Conservation (phyloP, 2,797 vertebrate species). For the Gymnodraco acuticeps region DNA sequence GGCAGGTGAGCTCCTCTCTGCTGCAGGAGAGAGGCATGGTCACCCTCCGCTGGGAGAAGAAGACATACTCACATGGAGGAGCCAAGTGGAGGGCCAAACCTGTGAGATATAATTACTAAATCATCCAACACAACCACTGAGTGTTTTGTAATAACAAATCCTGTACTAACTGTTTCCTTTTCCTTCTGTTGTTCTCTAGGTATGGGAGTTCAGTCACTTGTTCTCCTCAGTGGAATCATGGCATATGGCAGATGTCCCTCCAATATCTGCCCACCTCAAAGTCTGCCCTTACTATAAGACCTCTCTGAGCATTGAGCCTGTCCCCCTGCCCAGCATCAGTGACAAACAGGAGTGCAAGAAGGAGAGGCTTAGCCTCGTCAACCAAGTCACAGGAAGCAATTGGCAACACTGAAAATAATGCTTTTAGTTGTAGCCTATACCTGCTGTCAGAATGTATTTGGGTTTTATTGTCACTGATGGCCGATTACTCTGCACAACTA, state of each 20-base stretch:
- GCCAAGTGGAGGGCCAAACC: conserved; percentile 82
- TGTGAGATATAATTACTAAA: conserved; percentile 68
- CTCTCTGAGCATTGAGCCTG: conserved; percentile 76
- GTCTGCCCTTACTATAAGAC: conserved; percentile 88
- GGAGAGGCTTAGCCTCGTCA: conserved; percentile 79
- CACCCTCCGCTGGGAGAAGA: conserved; percentile 92
- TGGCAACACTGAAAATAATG: conserved; percentile 5
- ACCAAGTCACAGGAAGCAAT: conserved; percentile 61
- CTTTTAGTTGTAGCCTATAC: not conserved
- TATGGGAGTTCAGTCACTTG: conserved; percentile 93
- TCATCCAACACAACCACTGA: not conserved
- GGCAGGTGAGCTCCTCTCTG: conserved; percentile 91
- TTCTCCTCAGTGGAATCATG: conserved; percentile 91
- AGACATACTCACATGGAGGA: conserved; percentile 84
- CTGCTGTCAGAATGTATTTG: not conserved
- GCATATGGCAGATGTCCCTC: conserved; percentile 79
- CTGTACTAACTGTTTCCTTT: not conserved
- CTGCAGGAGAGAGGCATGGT: conserved; percentile 96
- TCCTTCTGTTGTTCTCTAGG: conserved; percentile 71
- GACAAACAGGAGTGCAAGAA: conserved; percentile 44
- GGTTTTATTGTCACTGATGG: not conserved
- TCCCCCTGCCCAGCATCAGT: conserved; percentile 86
- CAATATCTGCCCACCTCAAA: conserved; percentile 91
- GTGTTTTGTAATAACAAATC: not conserved
- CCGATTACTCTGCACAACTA: not conserved